Conservation (phyloP, 2,797 vertebrate species). For the Zenarchopterus dispar region DNA sequence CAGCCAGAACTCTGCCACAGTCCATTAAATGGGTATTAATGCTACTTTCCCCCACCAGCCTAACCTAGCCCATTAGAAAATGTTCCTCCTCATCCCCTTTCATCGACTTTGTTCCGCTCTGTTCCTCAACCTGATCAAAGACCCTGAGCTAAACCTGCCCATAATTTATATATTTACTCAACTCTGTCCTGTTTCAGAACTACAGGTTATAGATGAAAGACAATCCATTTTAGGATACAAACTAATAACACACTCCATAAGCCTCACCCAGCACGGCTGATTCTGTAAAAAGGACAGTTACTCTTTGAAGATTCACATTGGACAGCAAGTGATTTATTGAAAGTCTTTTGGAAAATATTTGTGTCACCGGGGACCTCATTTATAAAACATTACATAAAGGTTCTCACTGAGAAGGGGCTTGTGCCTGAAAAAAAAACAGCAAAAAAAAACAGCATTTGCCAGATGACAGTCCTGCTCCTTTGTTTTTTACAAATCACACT, state of each 20-base stretch:
- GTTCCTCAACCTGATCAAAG: conserved; percentile 23
- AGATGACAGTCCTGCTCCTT: too few species aligned
- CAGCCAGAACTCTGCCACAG: conserved; percentile 37
- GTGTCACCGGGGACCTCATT: conserved; percentile 18
- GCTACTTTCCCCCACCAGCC: conserved; percentile 37
- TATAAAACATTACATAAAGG: neutral
- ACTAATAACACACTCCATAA: conserved; percentile 16
- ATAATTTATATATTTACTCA: conserved; percentile 37
- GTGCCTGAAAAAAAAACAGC: neutral
- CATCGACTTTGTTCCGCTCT: conserved; percentile 26
- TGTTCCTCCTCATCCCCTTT: neutral
- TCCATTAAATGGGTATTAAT: conserved; percentile 68
- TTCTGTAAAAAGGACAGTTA: conserved; percentile 51
- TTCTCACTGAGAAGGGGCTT: neutral
- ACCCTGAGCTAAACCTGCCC: conserved; percentile 24
- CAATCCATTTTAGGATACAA: conserved; percentile 2
- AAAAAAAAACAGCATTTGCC: neutral
- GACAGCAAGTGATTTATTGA: conserved; percentile 47
- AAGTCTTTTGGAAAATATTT: conserved; percentile 55
- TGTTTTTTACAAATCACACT: too few species aligned
- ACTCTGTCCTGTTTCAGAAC: conserved; percentile 26
- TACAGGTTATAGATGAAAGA: conserved; percentile 18
- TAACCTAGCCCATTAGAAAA: conserved; percentile 48
- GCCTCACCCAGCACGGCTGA: conserved; percentile 36
- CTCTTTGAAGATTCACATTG: conserved; percentile 19